These are phyloP conservation scores for Condylura cristata DNA, from an alignment of 2,113 vertebrate genomes.

Conservation along the genomic window DNA sequence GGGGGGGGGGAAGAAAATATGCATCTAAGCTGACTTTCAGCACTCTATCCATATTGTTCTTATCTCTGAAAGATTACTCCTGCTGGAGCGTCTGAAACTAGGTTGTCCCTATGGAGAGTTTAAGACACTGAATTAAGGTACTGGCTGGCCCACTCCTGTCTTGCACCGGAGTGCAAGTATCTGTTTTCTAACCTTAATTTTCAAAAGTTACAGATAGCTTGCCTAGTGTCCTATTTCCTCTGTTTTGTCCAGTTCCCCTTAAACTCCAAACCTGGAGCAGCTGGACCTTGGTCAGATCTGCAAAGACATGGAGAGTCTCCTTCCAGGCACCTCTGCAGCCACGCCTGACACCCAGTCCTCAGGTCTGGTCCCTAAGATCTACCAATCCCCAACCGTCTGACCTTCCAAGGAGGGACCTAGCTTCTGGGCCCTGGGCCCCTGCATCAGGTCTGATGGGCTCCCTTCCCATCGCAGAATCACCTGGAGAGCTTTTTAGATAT, in stretches of 20 bases:
- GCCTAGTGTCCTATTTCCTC: background rate
- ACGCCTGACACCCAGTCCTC: background rate
- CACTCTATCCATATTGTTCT: background rate
- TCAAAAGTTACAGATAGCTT: background rate
- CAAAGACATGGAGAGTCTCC: rapidly evolving
- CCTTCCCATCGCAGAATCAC: background rate
- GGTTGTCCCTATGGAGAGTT: background rate
- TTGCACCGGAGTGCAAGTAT: background rate
- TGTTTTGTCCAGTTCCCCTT: background rate
- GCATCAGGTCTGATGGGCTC: background rate
- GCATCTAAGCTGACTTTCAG: background rate
- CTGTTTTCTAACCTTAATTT: background rate
- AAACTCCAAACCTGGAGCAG: background rate
- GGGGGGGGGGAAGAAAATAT: background rate
- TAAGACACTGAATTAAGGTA: background rate
- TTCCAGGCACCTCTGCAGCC: rapidly evolving
- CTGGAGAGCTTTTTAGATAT: background rate
- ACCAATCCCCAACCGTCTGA: background rate
- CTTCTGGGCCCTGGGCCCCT: background rate
- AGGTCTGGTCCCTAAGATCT: background rate
- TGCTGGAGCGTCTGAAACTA: background rate
- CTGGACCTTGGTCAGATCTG: no score
- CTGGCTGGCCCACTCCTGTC: background rate
- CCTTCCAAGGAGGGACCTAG: background rate
- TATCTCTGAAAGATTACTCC: background rate